Base-by-base conservation (phyloP, 2,797 vertebrate genomes). In the Gephyroberyx darwinii region DNA sequence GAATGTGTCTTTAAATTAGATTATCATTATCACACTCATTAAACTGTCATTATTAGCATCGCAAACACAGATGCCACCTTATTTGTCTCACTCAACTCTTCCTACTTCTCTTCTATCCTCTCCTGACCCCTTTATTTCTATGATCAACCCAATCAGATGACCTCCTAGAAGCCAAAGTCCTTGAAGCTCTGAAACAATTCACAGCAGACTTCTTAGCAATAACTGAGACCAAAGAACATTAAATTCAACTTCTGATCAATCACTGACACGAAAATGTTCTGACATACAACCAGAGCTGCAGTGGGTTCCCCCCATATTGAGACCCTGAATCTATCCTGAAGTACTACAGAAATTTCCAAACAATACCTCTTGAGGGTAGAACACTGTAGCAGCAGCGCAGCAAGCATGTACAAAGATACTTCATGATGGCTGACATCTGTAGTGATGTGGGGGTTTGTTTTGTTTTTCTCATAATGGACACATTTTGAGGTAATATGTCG, bases 1-100 rank as follows among this genome's bases (percentile, higher is more conserved):
- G 71, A 89, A 86, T 13, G 71, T 65, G n/a, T 82, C 69, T 58
- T 89, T 75, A 87, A 91, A 90, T 88, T 86, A 82, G 71, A 89
- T 88, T 84, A 77, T 89, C 78, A 90, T 91, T 89, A 91, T 77
- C 71, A 65, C 83, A 72, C 81, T 89, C 90, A 91, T 92, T 91
- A 92, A 91, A 90, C 62, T 83, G 77, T 85, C 88, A 84, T 91
- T 88, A 90, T 84, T 74, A 82, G 61, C 60, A 73, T 84, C 75
- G 55, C 75, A 84, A 86, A 86, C 83, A 84, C 80, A 91, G 78
- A 91, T 85, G 78, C 77, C 77, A 67, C 71, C 86, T 80, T 76
- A 83, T 87, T 84, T 80, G 65, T 79, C 71, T 83, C 66, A 68
- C 59, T 80, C 69, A 52, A 74, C 68, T 53, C 41, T 84, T 75